These are phyloP conservation scores for Amia ocellicauda DNA, from an alignment of 2,113 vertebrate species.

Conservation along the genomic window DNA sequence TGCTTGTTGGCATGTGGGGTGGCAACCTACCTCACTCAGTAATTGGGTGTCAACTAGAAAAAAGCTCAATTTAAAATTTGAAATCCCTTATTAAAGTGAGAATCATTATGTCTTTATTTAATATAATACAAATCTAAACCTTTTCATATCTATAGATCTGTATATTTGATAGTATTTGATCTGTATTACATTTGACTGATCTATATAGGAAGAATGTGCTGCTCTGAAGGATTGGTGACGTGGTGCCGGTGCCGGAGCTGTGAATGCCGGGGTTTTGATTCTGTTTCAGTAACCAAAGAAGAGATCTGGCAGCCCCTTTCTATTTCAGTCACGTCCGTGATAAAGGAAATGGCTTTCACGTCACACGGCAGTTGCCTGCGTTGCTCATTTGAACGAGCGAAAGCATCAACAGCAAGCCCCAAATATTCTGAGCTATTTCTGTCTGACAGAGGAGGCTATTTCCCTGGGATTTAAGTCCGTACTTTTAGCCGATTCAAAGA, in stretches of 20 bases:
- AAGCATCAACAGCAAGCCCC: conserved; percentile 36
- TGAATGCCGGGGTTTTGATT: too few species aligned
- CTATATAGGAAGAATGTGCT: too few species aligned
- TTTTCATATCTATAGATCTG: too few species aligned
- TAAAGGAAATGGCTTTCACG: conserved; percentile 51
- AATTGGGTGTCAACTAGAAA: background rate
- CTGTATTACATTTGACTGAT: too few species aligned
- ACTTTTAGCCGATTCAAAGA: background rate
- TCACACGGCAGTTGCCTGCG: conserved; percentile 53
- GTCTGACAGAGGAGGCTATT: background rate
- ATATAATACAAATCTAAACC: too few species aligned
- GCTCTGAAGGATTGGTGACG: too few species aligned
- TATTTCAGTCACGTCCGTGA: conserved; percentile 55
- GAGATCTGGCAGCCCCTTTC: conserved; percentile 27
- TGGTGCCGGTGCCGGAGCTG: too few species aligned
- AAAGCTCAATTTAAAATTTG: conserved; percentile 22
- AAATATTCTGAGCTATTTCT: conserved; percentile 61
- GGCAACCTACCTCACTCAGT: conserved; percentile 12
- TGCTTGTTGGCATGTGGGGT: background rate
- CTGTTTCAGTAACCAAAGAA: too few species aligned
- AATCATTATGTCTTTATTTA: too few species aligned
- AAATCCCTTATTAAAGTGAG: conserved; percentile 31
- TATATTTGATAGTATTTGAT: too few species aligned
- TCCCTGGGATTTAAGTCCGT: background rate
- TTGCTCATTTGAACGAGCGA: conserved; percentile 48